Evolutionary conservation across 2,113 vertebrate species (phyloP).

Genomic region (Phalacrocorax brasilianus): DNA sequence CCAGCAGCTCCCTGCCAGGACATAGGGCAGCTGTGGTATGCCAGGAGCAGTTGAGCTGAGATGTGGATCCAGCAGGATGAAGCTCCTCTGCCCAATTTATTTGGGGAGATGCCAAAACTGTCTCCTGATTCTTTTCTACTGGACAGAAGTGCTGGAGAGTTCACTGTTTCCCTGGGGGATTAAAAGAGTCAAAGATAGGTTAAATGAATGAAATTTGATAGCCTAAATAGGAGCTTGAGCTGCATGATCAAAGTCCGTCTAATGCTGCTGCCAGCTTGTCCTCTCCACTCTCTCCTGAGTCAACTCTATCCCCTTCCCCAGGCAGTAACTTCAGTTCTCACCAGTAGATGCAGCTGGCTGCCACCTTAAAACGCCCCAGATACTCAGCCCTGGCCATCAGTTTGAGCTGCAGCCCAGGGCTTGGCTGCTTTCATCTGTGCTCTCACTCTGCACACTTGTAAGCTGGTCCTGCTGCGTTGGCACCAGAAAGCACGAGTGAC

Average conservation of each 20-base stretch:
- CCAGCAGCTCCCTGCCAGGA: not conserved
- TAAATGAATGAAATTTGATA: not conserved
- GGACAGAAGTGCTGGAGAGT: not conserved
- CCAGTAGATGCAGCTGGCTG: not conserved
- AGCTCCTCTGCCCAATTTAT: not conserved
- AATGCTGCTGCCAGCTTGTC: not conserved
- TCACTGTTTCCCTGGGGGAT: not conserved
- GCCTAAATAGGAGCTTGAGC: not conserved
- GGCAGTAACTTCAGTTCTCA: not conserved
- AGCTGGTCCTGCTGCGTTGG: fast-evolving
- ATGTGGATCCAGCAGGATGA: not conserved
- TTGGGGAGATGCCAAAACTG: not conserved
- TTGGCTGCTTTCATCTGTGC: not conserved
- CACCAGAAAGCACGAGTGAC: fast-evolving
- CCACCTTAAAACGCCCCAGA: not conserved
- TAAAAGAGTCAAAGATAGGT: not conserved
- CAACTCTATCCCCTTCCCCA: not conserved
- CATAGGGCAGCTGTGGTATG: not conserved
- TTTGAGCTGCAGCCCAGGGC: not conserved
- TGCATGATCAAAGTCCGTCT: not conserved
- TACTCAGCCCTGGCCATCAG: not conserved
- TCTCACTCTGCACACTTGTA: fast-evolving
- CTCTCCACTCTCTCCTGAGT: not conserved
- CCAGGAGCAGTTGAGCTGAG: not conserved
- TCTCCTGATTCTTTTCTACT: not conserved